A percentile compares a stretch with the other conserved stretches of the same genome.
Evolutionary conservation across 1,140 invertebrate genomes (phyloP).

Genomic region (Ips typographus): DNA sequence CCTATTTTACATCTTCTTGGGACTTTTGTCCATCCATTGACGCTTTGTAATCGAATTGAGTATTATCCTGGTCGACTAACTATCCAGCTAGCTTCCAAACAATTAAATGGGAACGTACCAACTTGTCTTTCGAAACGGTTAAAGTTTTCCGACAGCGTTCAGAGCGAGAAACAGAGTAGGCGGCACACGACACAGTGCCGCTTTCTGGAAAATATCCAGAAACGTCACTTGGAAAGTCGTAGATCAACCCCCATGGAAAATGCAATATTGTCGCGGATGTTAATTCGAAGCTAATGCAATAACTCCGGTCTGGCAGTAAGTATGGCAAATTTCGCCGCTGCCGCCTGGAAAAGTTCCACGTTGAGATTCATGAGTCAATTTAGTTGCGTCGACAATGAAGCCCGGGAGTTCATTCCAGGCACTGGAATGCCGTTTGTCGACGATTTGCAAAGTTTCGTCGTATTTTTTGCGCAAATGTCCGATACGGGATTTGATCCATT

Average conservation of each 20-base stretch:
- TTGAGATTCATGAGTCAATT: constrained; percentile 49
- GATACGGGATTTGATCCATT: not conserved
- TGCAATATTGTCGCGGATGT: constrained; percentile 32
- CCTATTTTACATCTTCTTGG: too few relatives aligned
- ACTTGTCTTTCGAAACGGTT: too few relatives aligned
- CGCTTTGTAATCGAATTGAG: too few relatives aligned
- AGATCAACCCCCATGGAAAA: constrained; percentile 25
- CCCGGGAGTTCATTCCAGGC: constrained; percentile 41
- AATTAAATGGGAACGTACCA: too few relatives aligned
- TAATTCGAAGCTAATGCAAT: constrained; percentile 37
- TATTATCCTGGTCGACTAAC: too few relatives aligned
- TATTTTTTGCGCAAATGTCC: not conserved
- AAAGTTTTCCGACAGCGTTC: too few relatives aligned
- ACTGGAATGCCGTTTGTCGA: constrained; percentile 20
- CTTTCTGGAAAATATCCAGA: constrained; percentile 12
- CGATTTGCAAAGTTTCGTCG: constrained; percentile 10
- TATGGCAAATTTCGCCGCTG: constrained; percentile 31
- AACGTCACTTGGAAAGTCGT: not conserved
- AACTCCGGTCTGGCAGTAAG: constrained; percentile 37
- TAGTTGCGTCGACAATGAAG: constrained; percentile 48
- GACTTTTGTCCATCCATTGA: too few relatives aligned
- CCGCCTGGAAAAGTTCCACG: constrained; percentile 40
- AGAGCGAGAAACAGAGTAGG: too few relatives aligned
- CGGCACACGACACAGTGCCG: too few relatives aligned
- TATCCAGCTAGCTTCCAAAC: too few relatives aligned